Evolutionary conservation across 2,888 invertebrate species (phyloP), one percentile per base, ranked within the genome.

Genomic region (Psylliodes chrysocephalus): DNA sequence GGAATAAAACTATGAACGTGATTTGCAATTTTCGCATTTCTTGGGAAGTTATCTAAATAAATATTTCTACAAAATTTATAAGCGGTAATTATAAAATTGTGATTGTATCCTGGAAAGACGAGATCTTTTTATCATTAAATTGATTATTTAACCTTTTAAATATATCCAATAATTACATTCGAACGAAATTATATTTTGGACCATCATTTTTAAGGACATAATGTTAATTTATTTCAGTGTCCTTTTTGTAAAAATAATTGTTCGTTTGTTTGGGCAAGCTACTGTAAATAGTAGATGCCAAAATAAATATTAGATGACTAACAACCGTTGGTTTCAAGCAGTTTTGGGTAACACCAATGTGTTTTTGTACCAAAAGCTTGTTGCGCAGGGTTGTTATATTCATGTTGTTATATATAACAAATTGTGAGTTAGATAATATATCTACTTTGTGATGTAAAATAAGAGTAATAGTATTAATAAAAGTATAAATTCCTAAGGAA

Each of bases 1-100:
- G 40, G 19, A 54, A 40, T 40, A 54, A 40, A 54, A 18, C 57
- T 49, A 57, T 35, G 33, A 18, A 47, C 35, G 18, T 49, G 47
- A 57, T 57, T 56, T 47, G 47, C 47, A 57, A 57, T 22, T 35
- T 38, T 57, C 38, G 47, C 47, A 49, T 57, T 47, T 57, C 38
- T 57, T 57, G 38, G 49, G 18, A 59, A 49, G 10, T 46, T 55
- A 30, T 51, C 28, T 8, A 56, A 10, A 25, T 42, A 44, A 55
- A 18, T 19, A 55, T 42, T 42, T 28, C 10, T 22, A 38, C 22
- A 6, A 38, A 53, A 42, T 42, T 17, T 28, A n/a, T 28, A 30
- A 54, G 42, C 42, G 25, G 25, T 40, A 54, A 15, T 57, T 49
- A 49, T 49, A 49, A 49, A 47, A 47, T 19, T 44, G 35, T n/a